Base-by-base conservation (phyloP, 2,113 vertebrate genomes). In the Eclectus roratus region DNA sequence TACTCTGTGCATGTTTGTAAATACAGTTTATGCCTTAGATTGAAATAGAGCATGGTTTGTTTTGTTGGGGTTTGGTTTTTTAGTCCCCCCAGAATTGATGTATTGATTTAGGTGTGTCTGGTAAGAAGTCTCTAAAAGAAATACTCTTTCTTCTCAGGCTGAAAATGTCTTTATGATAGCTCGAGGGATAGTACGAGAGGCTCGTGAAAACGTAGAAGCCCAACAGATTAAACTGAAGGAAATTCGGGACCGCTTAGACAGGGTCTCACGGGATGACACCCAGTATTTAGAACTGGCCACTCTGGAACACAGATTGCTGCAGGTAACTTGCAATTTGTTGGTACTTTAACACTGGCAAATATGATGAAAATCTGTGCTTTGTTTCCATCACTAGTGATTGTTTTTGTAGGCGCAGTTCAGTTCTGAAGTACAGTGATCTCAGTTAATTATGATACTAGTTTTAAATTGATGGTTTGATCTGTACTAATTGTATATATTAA, bases 221-320 rank as follows among this genome's bases (percentile, higher is more conserved):
- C 98, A 99, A 23, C 99, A 98, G 96, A 80, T 92, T 9, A 98
- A 98, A 86, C 98, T 99, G 97, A 99, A 99, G 95, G 99, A 99
- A 92, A 97, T 99, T 88, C 96, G 99, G 71, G 99, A 99, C 95
- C 98, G 99, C n/a, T 97, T 99, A 94, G 99, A 99, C 96, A 96
- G 99, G 18, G 98, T 99, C 66, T 99, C 99, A 68, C 98, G 99
- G 66, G 99, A 99, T 74, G 99, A 99, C 88, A 98, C 94, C 21
- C 99, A 99, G 83, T 99, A 99, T 89, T 97, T 99, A 93, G 99
- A 99, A 60, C 97, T 99, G 93, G 99, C 99, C 20, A 99, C 99
- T 1, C 91, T 98, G 97, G 99, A 99, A 87, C 99, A 99, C 97
- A 98, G 98, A 72, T 94, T 99, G 96, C 98, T 99, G 90, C 99